phyloP scores from a whole-genome alignment of 2,888 invertebrate genomes.

The Marasmarcha lunaedactyla region DNA sequence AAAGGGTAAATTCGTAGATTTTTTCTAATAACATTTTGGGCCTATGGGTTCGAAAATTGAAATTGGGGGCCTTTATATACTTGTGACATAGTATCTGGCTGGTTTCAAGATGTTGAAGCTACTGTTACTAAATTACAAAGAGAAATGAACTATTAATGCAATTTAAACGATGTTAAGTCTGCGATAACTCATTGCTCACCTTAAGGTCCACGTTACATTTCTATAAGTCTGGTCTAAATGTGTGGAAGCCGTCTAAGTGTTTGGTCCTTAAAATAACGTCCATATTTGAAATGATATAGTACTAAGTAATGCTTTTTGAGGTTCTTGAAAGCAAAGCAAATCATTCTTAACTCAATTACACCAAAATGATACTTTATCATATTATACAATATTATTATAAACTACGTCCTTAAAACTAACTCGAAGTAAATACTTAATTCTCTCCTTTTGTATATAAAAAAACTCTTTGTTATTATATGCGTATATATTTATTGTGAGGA shows the following conservation, averaged over 20 bases:
- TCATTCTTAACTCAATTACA: constrained; percentile 24
- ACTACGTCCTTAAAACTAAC: constrained; percentile 25
- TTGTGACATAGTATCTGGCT: too few species aligned
- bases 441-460: constrained; percentile 29
- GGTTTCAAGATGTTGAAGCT: too few species aligned
- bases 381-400: constrained; percentile 12
- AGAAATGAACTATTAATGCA: too few species aligned
- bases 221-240: not conserved
- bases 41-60: too few species aligned
- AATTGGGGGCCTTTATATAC: too few species aligned
- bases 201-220: too few species aligned
- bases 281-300: constrained; percentile 64
- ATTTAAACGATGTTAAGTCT: too few species aligned
- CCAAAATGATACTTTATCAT: too few species aligned
- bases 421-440: constrained; percentile 24
- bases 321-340: constrained; percentile 27
- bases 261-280: constrained; percentile 65
- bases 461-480: constrained; percentile 44
- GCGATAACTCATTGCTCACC: too few species aligned
- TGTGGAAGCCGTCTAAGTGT: constrained; percentile 50
- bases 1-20: too few species aligned
- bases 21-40: too few species aligned
- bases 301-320: constrained; percentile 52
- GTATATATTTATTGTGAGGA: constrained; percentile 31
- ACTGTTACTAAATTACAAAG: too few species aligned